These are phyloP conservation scores for Oxytorus armatus DNA, from an alignment of 2,888 invertebrate species.

Conservation along the genomic window DNA sequence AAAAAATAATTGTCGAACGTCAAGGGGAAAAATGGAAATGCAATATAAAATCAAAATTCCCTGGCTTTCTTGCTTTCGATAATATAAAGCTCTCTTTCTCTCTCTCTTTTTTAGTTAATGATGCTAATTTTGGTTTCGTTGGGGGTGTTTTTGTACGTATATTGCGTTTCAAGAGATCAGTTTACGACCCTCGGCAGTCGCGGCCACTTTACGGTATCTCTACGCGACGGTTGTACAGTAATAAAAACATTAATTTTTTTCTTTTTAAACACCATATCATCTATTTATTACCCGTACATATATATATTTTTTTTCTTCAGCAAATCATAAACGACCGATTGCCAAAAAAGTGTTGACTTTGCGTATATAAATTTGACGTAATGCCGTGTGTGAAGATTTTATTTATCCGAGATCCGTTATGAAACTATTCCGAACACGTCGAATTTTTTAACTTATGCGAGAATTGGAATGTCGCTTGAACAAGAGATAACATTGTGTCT, in stretches of 20 bases:
- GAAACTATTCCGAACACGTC: background rate
- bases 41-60: too few species aligned
- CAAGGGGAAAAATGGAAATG: too few species aligned
- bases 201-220: constrained; percentile 44
- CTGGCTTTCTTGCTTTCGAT: too few species aligned
- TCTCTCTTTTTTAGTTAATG: too few species aligned
- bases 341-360: constrained; percentile 2
- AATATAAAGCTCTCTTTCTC: too few species aligned
- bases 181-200: too few species aligned
- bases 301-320: constrained; percentile 7
- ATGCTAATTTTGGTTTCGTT: too few species aligned
- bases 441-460: background rate
- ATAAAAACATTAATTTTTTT: constrained; percentile 74
- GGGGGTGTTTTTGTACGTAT: too few species aligned
- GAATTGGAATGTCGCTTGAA: constrained; percentile 2
- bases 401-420: background rate
- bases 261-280: constrained; percentile 65
- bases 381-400: constrained; percentile 12
- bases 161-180: too few species aligned
- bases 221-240: constrained; percentile 73
- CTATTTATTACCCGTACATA: constrained; percentile 69
- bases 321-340: constrained; percentile 10
- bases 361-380: constrained; percentile 3
- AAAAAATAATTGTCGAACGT: too few species aligned
- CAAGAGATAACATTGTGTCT: background rate